These are phyloP conservation scores for Hippoglossus hippoglossus DNA, from an alignment of 2,797 vertebrate genomes.

Conservation along the genomic window DNA sequence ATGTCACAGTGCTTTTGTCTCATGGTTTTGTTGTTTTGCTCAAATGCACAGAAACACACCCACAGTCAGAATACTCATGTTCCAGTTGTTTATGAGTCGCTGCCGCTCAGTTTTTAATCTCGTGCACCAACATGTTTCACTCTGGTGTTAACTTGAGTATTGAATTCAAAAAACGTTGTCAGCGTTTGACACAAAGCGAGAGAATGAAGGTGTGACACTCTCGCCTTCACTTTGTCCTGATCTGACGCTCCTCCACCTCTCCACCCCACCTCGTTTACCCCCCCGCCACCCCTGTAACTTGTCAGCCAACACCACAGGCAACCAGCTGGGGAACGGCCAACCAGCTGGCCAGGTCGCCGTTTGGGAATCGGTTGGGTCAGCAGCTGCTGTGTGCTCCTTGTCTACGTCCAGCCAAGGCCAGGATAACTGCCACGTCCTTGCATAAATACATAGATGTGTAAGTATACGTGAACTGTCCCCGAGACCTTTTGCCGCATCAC, in stretches of 20 bases:
- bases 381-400: slow-evolving; percentile 59
- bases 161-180: background rate
- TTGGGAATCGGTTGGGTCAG: slow-evolving; percentile 44
- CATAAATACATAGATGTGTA: slow-evolving; percentile 72
- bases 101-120: slow-evolving; percentile 4
- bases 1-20: slow-evolving; percentile 1
- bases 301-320: slow-evolving; percentile 50
- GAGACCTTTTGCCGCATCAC: slow-evolving; percentile 70
- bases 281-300: slow-evolving; percentile 23
- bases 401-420: slow-evolving; percentile 52
- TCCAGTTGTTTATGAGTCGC: background rate
- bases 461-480: slow-evolving; percentile 60
- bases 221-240: background rate
- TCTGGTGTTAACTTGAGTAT: background rate
- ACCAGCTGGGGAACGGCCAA: slow-evolving; percentile 44
- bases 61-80: background rate
- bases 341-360: slow-evolving; percentile 67
- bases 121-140: background rate
- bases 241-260: slow-evolving; percentile 22
- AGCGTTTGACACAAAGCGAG: background rate
- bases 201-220: slow-evolving; percentile 7
- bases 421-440: slow-evolving; percentile 58
- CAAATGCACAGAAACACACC: background rate
- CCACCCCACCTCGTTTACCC: slow-evolving; percentile 14
- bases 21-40: slow-evolving; percentile 1